phyloP scores from a whole-genome alignment of 2,888 invertebrate genomes.

The Halictus quadricinctus region DNA sequence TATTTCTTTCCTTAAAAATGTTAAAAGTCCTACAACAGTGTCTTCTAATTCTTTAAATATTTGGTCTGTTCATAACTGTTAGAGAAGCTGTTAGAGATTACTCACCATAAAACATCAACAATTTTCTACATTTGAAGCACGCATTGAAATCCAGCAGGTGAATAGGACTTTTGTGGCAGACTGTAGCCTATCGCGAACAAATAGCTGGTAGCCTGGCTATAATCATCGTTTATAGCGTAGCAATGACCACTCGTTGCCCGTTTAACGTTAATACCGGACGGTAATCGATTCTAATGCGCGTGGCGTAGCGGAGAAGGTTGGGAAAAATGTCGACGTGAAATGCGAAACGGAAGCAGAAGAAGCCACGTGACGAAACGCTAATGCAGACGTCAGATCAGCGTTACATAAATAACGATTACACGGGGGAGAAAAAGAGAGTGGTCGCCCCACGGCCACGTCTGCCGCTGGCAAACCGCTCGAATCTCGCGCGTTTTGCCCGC shows the following conservation, averaged over 20 bases:
- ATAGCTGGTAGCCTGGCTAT: not conserved
- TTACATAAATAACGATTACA: slow-evolving; percentile 74
- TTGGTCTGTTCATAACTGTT: too few species aligned
- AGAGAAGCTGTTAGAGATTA: not conserved
- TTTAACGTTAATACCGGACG: not conserved
- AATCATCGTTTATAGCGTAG: not conserved
- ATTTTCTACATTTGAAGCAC: not conserved
- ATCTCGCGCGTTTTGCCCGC: slow-evolving; percentile 37
- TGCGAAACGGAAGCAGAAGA: slow-evolving; percentile 13
- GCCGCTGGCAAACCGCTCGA: slow-evolving; percentile 37
- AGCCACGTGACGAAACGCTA: slow-evolving; percentile 65
- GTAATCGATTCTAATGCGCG: not conserved
- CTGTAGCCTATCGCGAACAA: not conserved
- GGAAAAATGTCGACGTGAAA: not conserved
- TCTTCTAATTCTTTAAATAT: too few species aligned
- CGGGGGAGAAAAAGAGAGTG: slow-evolving; percentile 21
- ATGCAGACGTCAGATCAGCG: slow-evolving; percentile 66
- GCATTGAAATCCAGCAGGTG: not conserved
- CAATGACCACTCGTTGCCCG: not conserved
- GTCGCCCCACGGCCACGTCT: slow-evolving; percentile 15
- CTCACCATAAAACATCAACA: not conserved
- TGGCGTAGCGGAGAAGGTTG: not conserved
- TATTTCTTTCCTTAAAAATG: too few species aligned
- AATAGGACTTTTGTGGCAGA: not conserved
- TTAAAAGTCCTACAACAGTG: too few species aligned